phyloP scores from a whole-genome alignment of 2,113 vertebrate genomes.

The Misgurnus anguillicaudatus region DNA sequence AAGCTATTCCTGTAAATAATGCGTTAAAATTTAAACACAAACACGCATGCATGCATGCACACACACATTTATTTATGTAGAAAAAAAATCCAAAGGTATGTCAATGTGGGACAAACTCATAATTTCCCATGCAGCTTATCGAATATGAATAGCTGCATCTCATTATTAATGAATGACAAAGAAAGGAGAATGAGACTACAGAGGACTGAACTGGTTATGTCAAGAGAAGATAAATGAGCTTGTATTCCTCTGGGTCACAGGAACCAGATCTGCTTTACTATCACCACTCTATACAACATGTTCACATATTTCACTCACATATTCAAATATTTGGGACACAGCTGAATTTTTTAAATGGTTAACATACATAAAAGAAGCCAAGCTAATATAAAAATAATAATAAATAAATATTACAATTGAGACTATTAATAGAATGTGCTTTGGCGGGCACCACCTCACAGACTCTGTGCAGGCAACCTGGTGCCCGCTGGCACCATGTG shows the following conservation, averaged over 20 bases:
- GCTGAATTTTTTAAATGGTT: too few species aligned
- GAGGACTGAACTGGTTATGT: constrained; percentile 12
- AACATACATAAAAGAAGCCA: too few species aligned
- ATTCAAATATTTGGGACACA: not conserved
- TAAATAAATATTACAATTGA: too few species aligned
- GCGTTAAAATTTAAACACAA: too few species aligned
- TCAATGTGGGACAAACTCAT: constrained; percentile 8
- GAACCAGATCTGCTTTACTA: constrained; percentile 3
- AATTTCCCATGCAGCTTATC: constrained; percentile 20
- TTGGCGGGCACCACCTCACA: too few species aligned
- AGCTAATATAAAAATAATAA: too few species aligned
- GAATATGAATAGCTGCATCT: constrained; percentile 46
- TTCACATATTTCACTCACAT: not conserved
- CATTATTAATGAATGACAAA: constrained; percentile 43
- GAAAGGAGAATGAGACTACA: constrained; percentile 21
- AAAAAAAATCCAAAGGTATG: not conserved
- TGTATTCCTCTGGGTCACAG: constrained; percentile 12
- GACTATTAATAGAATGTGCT: too few species aligned
- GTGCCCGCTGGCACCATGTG: too few species aligned
- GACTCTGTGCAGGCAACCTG: too few species aligned
- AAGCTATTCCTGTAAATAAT: too few species aligned
- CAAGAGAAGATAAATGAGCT: constrained; percentile 20
- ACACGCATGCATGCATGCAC: too few species aligned
- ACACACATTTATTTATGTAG: too few species aligned
- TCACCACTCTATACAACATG: not conserved